Percentiles rank a stretch among this genome's conserved stretches.
Conservation (phyloP, 2,797 vertebrate genomes). For the Ptychadena robeensis region DNA sequence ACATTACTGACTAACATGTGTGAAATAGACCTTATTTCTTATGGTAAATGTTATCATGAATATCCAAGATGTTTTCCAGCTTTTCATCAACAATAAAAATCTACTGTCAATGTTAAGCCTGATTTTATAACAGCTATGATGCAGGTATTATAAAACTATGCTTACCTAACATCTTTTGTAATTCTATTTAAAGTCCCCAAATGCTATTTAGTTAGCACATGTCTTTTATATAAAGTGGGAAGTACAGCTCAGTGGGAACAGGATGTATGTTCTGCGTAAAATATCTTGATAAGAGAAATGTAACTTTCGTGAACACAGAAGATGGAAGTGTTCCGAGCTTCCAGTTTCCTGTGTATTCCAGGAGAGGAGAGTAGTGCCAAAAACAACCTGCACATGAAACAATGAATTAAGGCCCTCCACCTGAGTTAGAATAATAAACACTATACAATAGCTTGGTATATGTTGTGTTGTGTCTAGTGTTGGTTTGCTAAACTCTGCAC, state of each 20-base stretch:
- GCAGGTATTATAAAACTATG: neutral
- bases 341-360: constrained; percentile 28
- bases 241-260: constrained; percentile 28
- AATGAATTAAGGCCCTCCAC: constrained; percentile 26
- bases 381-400: constrained; percentile 30
- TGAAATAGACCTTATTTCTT: too few species aligned
- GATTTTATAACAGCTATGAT: neutral
- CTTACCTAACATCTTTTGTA: constrained; percentile 2
- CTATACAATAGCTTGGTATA: constrained; percentile 8
- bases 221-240: neutral
- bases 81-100: neutral
- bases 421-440: constrained; percentile 46
- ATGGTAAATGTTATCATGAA: neutral
- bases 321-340: constrained; percentile 22
- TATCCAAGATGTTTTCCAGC: neutral
- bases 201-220: neutral
- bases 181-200: neutral
- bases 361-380: neutral
- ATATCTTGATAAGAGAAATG: constrained; percentile 35
- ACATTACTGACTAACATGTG: too few species aligned
- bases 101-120: too few species aligned
- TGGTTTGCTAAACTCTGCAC: neutral
- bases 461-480: constrained; percentile 20
- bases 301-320: constrained; percentile 26
- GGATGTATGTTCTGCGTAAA: constrained; percentile 28